Evolutionary conservation across 1,140 invertebrate genomes (phyloP), one percentile per base, ranked within the genome.

Genomic region (Calephelis nemesis): DNA sequence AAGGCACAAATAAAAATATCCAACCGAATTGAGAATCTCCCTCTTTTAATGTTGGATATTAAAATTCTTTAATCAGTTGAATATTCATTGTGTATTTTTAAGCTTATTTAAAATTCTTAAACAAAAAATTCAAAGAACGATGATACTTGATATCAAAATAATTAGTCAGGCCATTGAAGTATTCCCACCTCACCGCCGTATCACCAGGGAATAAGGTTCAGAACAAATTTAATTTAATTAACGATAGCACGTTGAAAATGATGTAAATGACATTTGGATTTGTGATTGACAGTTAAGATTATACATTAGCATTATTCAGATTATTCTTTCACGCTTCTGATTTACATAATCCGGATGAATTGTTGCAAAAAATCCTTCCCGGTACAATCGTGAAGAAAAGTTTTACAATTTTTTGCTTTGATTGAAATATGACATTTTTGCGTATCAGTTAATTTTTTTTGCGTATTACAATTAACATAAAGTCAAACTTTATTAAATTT

Each of bases 321-420:
- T 60, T 60, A 81, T 75, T 78, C 78, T 75, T 74, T 67, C 65
- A 58, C 52, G 77, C 74, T 77, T 81, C 76, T 76, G 74, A 84
- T 84, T 84, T 78, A 76, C 82, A 84, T 84, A 84, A 84, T 81
- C 79, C 74, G 47, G 69, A 58, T 45, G 73, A 71, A 75, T 74
- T 74, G 72, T 72, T 70, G 65, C 68, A 75, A 67, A 67, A 67
- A 58, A 47, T 40, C 19, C 54, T 13, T 19, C 10, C 47, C 48
- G 19, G 15, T 54, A 67, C 65, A 67, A 13, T 67, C 60, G 68
- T 67, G 45, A 69, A 67, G 69, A 60, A 47, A 71, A 67, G 48
- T 62, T 67, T 47, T 49, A 63, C 63, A 62, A n/a, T 70, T 60
- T 62, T 40, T 64, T 58, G 45, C 47, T 15, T 11, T 66, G 52